Evolutionary conservation across 92 coral and sea anemone genomes (phyloP).

Genomic region (Parazoanthus atlanticus): DNA sequence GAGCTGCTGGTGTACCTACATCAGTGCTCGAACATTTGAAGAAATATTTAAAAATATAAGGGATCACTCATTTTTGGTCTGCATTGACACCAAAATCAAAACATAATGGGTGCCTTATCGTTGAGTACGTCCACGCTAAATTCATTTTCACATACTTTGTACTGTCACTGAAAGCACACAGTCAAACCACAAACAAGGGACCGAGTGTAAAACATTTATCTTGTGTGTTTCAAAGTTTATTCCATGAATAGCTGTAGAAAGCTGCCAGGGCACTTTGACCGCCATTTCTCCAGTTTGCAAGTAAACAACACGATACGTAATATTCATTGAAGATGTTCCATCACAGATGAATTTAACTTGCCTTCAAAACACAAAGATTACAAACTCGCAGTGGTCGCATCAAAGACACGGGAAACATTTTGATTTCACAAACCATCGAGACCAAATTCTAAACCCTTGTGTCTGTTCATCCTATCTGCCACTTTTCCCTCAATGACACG

Average conservation of each 20-base stretch:
- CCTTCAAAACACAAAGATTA: conserved; percentile 79
- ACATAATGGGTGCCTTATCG: conserved; percentile 1
- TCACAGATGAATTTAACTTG: conserved; percentile 48
- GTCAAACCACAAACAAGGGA: neutral
- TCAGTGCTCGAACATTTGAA: neutral
- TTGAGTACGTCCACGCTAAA: neutral
- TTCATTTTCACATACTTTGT: conserved; percentile 22
- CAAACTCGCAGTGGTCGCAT: conserved; percentile 74
- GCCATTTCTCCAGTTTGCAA: conserved; percentile 14
- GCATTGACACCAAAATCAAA: conserved; percentile 8
- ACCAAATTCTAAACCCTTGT: conserved; percentile 9
- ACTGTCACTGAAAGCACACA: conserved; percentile 20
- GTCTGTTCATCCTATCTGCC: neutral
- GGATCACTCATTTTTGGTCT: neutral
- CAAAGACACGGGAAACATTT: conserved; percentile 78
- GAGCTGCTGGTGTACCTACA: neutral
- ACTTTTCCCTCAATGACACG: conserved; percentile 12
- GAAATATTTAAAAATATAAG: neutral
- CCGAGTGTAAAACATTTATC: neutral
- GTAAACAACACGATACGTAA: conserved; percentile 16
- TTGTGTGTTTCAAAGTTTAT: neutral
- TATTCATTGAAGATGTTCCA: conserved; percentile 24
- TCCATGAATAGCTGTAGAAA: neutral
- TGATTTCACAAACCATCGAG: conserved; percentile 37
- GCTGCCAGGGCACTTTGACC: neutral